Base-by-base conservation (phyloP, 1,140 invertebrate species). In the Oryctes rhinoceros region DNA sequence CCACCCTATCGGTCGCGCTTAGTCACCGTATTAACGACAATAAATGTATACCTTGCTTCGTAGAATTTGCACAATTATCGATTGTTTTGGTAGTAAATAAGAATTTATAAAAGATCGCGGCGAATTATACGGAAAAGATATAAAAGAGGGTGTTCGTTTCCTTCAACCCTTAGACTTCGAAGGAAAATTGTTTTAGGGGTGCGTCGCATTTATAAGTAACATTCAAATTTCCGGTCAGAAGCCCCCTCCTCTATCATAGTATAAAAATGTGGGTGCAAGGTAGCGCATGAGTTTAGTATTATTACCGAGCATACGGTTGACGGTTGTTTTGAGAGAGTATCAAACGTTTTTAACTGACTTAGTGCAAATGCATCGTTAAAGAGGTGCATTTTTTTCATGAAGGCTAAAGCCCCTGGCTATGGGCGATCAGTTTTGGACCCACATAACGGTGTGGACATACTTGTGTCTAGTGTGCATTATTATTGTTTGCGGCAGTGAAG, bases 321-420 rank as follows among this genome's bases (percentile, higher is more conserved):
- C 81, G 80, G 71, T 82, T 80, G 82, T 53, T 67, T 65, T 67
- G 18, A 30, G 65, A 67, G n/a, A 24, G 10, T 18, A 53, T 67
- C 9, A 67, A 67, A 67, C 65, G 65, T 67, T 30, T 67, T 24
- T 67, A 67, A 18, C 20, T 67, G 10, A 24, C 20, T 67, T 67
- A 81, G 53, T 44, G 39, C 11, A 80, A 82, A 79, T 84, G 81
- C 81, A 83, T 83, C 81, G 78, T 79, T 77, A 81, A 65, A 80
- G 81, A 48, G 49, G 79, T 81, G 80, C 79, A 79, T 76, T 30
- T 80, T 75, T 80, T 81, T 82, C 77, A 83, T 83, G 81, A 79
- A 80, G 80, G 79, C 79, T 49, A 74, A 78, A 74, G 81, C 79
- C 81, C 80, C 82, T 80, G 84, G 84, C 83, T 84, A 85, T 85